Conservation (phyloP, 2,113 vertebrate species). For the Dolichallabes microphthalmus region DNA sequence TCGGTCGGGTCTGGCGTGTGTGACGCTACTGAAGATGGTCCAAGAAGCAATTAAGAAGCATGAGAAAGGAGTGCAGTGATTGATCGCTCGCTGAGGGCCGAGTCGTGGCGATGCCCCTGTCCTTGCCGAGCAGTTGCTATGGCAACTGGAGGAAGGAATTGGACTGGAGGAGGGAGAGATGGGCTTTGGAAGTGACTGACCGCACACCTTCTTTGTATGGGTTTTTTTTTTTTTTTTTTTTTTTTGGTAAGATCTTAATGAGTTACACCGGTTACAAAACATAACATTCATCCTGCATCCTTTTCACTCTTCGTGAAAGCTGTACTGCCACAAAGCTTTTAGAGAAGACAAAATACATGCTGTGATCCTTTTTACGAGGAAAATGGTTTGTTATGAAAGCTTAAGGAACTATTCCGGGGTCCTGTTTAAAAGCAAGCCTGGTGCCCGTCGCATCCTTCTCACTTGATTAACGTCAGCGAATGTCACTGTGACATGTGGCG, state of each 20-base stretch:
- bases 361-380: slow-evolving; percentile 3
- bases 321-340: slow-evolving; percentile 2
- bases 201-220: slow-evolving; percentile 33
- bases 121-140: slow-evolving; percentile 57
- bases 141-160: slow-evolving; percentile 56
- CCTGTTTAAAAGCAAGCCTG: slow-evolving; percentile 36
- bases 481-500: slow-evolving; percentile 23
- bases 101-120: slow-evolving; percentile 52
- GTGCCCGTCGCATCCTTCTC: slow-evolving; percentile 29
- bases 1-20: slow-evolving; percentile 39
- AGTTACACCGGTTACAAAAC: not conserved
- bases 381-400: slow-evolving; percentile 1
- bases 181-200: slow-evolving; percentile 50
- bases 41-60: slow-evolving; percentile 57
- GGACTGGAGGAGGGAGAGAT: slow-evolving; percentile 52
- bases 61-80: slow-evolving; percentile 51
- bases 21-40: slow-evolving; percentile 51
- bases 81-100: slow-evolving; percentile 53
- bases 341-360: slow-evolving; percentile 11
- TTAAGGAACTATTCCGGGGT: slow-evolving; percentile 22
- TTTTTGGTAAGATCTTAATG: slow-evolving; percentile 18
- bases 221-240: not conserved
- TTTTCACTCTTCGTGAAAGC: not conserved
- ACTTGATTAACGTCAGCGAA: slow-evolving; percentile 48
- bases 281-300: not conserved